A percentile compares a stretch with the other conserved stretches of the same genome.
Evolutionary conservation across 2,888 invertebrate species (phyloP).

Genomic region (Masnerella sp.): DNA sequence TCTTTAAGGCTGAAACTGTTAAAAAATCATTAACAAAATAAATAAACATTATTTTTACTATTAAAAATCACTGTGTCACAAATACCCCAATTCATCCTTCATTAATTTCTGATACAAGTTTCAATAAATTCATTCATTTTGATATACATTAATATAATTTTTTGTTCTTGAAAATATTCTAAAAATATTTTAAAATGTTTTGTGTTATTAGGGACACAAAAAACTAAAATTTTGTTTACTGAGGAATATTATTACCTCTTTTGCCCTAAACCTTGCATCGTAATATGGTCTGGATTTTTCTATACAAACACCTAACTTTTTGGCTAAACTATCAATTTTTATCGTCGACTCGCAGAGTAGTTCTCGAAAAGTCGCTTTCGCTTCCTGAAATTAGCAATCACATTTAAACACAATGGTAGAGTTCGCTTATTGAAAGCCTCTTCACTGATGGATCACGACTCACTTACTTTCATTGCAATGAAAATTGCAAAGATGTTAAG

Average conservation of each 20-base stretch:
- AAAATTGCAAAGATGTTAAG: constrained; percentile 58
- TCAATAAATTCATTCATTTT: no score
- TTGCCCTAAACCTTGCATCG: constrained; percentile 90
- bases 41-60: no score
- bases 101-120: no score
- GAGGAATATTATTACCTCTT: constrained; percentile 80
- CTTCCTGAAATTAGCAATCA: constrained; percentile 80
- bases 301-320: constrained; percentile 90
- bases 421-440: constrained; percentile 29
- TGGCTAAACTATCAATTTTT: constrained; percentile 87
- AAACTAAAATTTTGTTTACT: background rate
- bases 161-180: background rate
- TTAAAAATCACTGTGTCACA: no score
- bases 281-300: constrained; percentile 94
- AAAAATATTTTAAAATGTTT: background rate
- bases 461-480: constrained; percentile 53
- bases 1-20: no score
- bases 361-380: constrained; percentile 88
- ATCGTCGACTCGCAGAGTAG: constrained; percentile 90
- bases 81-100: no score
- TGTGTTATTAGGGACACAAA: background rate
- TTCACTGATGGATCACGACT: constrained; percentile 38
- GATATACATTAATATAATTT: no score
- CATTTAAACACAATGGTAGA: constrained; percentile 27
- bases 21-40: no score